Evolutionary conservation across 2,113 vertebrate genomes (phyloP).

Genomic region (Sciurus niger): DNA sequence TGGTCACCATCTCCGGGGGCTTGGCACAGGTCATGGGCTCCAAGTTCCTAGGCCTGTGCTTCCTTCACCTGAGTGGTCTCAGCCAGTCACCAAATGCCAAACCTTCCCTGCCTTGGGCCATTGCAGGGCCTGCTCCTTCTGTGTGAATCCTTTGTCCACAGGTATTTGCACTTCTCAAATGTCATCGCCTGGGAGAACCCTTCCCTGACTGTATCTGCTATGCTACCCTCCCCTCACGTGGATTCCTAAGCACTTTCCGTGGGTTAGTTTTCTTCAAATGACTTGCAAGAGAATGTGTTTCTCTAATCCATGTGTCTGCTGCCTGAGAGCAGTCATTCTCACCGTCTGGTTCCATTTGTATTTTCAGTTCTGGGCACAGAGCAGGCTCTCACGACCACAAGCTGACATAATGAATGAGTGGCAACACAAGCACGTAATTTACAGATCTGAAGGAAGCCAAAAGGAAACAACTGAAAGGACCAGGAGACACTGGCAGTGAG

Average conservation of each 20-base stretch:
- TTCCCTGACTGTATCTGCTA: background rate
- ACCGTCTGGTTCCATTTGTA: background rate
- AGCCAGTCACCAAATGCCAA: background rate
- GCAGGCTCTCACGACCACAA: background rate
- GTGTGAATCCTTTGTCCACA: background rate
- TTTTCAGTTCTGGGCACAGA: background rate
- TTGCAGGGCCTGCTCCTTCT: background rate
- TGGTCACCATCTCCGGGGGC: background rate
- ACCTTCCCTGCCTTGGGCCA: background rate
- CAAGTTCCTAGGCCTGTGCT: background rate
- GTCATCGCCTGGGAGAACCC: background rate
- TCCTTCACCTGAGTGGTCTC: background rate
- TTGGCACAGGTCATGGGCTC: background rate
- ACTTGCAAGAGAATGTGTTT: background rate
- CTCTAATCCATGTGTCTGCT: background rate
- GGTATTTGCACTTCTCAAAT: background rate
- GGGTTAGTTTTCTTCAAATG: background rate
- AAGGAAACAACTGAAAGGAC: background rate
- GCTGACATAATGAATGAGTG: background rate
- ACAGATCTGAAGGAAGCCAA: background rate
- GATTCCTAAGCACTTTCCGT: background rate
- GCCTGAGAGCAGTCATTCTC: background rate
- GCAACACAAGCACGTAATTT: background rate
- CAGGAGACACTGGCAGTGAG: background rate
- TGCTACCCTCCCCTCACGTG: background rate